A percentile compares a stretch with the other conserved stretches of the same genome.
These are phyloP conservation scores for Brachyistius frenatus DNA, from an alignment of 2,113 vertebrate species.

Conservation along the genomic window DNA sequence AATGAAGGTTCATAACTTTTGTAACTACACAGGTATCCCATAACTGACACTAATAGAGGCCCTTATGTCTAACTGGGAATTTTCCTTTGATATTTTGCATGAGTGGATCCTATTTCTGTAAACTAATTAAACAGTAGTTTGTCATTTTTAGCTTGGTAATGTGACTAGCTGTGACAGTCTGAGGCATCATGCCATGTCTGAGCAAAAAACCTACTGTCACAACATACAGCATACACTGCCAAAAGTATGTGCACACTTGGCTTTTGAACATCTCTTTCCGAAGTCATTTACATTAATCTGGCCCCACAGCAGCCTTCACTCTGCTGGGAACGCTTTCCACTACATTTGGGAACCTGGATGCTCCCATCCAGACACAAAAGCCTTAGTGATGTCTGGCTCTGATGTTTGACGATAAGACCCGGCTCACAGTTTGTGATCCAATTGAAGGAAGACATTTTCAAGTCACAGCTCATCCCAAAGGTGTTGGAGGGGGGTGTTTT, in stretches of 20 bases:
- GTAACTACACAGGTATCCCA: slow-evolving; percentile 23
- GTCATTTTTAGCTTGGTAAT: background rate
- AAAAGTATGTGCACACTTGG: background rate
- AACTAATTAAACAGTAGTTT: background rate
- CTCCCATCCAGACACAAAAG: slow-evolving; percentile 21
- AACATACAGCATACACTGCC: background rate
- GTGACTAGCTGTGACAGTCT: no score
- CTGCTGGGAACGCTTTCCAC: background rate
- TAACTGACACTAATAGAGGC: slow-evolving; percentile 29
- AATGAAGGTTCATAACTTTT: slow-evolving; percentile 46
- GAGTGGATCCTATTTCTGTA: background rate
- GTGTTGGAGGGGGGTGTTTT: background rate
- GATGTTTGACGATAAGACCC: background rate
- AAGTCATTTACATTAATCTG: background rate
- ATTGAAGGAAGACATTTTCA: slow-evolving; percentile 21
- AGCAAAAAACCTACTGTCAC: no score
- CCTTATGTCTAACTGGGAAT: background rate
- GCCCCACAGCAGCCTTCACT: background rate
- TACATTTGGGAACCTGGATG: background rate
- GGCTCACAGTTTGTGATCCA: slow-evolving; percentile 2
- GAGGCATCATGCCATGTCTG: no score
- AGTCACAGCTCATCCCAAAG: slow-evolving; percentile 22
- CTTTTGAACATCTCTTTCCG: slow-evolving; percentile 5
- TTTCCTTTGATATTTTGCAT: slow-evolving; percentile 8
- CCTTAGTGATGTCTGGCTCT: slow-evolving; percentile 6